A percentile compares a stretch with the other conserved stretches of the same genome.
Evolutionary conservation across 2,113 vertebrate genomes (phyloP).

Genomic region (Strix aluco): DNA sequence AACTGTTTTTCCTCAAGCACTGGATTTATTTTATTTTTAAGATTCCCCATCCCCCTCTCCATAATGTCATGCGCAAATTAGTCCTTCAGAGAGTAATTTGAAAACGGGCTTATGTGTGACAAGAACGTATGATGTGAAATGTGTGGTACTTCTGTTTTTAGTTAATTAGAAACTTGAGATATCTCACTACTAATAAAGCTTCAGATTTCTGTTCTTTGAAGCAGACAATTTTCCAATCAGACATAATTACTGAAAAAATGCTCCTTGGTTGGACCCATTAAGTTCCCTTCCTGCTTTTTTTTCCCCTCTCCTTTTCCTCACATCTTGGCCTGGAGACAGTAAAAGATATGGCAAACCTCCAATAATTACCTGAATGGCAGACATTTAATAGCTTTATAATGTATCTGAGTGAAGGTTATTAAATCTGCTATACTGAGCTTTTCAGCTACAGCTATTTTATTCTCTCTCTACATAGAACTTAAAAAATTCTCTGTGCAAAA

Average conservation of each 20-base stretch:
- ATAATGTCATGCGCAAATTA: not conserved
- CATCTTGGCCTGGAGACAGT: not conserved
- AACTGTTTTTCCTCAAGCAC: not conserved
- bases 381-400: not conserved
- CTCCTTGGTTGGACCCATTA: not conserved
- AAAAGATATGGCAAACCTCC: not conserved
- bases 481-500: not conserved
- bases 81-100: not conserved
- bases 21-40: not conserved
- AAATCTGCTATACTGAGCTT: not conserved
- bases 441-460: not conserved
- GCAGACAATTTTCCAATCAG: constrained; percentile 34
- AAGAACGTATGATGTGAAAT: not conserved
- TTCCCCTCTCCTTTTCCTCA: not conserved
- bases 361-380: constrained; percentile 20
- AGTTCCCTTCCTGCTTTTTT: not conserved
- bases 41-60: not conserved
- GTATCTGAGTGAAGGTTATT: not conserved
- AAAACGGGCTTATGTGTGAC: not conserved
- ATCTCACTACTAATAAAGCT: constrained; percentile 32
- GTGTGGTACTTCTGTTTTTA: not conserved
- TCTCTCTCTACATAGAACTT: not conserved
- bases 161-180: not conserved
- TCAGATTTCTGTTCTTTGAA: constrained; percentile 40
- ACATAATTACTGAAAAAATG: not conserved